phyloP scores from a whole-genome alignment of 2,888 invertebrate genomes.

The Plagodis pulveraria region DNA sequence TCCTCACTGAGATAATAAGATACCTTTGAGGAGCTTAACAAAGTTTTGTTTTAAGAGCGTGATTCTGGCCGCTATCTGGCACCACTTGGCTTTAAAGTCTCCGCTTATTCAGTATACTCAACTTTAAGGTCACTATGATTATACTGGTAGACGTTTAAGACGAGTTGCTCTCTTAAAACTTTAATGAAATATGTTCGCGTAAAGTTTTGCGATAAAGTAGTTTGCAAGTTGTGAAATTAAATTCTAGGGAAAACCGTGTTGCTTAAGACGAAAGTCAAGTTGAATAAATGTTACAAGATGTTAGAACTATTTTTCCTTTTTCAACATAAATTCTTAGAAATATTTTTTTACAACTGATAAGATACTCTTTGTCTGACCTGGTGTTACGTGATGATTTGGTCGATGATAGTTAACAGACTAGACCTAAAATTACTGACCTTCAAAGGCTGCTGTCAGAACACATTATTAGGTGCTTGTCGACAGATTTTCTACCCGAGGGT shows the following conservation, averaged over 20 bases:
- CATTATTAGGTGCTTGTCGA: no score
- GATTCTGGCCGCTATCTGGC: slow-evolving; percentile 46
- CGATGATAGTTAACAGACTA: no score
- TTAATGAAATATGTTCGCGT: slow-evolving; percentile 59
- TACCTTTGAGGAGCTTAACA: slow-evolving; percentile 46
- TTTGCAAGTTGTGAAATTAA: slow-evolving; percentile 46
- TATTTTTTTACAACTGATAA: no score
- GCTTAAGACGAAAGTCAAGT: slow-evolving; percentile 14
- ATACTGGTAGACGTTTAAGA: slow-evolving; percentile 51
- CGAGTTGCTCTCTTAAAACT: slow-evolving; percentile 48
- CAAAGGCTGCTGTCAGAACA: no score
- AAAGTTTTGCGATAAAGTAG: slow-evolving; percentile 43
- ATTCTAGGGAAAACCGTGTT: slow-evolving; percentile 35
- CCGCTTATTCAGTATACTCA: slow-evolving; percentile 40
- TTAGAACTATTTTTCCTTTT: no score
- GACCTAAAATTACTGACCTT: no score
- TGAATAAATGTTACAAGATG: background rate
- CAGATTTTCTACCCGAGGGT: no score
- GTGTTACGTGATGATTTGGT: no score
- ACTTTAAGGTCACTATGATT: slow-evolving; percentile 53
- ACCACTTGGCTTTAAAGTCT: slow-evolving; percentile 33
- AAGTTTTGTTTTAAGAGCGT: slow-evolving; percentile 49
- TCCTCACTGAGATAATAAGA: slow-evolving; percentile 45
- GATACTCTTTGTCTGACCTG: no score
- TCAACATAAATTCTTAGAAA: no score